Conservation (phyloP, 2,888 invertebrate genomes). For the Ophion ellenae region DNA sequence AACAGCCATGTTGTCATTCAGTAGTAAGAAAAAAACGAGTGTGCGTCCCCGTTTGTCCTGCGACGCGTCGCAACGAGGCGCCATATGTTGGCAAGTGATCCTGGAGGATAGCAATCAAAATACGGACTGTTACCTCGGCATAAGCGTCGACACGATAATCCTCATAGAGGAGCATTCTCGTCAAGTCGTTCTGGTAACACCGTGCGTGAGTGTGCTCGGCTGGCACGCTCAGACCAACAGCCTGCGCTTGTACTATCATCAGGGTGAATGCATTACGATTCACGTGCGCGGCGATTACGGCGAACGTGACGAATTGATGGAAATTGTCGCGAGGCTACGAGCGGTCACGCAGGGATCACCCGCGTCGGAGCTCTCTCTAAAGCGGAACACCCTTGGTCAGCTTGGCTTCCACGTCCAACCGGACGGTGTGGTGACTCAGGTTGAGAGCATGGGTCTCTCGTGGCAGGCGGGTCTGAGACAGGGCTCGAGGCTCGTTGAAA, state of each 20-base stretch:
- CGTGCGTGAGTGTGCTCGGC: conserved; percentile 92
- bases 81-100: conserved; percentile 93
- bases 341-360: conserved; percentile 92
- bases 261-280: conserved; percentile 95
- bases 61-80: conserved; percentile 90
- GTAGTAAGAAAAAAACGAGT: conserved; percentile 91
- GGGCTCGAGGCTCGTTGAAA: conserved; percentile 95
- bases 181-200: conserved; percentile 93
- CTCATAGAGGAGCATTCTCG: conserved; percentile 93
- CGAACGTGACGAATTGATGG: conserved; percentile 89
- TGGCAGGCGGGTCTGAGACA: conserved; percentile 94
- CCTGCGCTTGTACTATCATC: conserved; percentile 94
- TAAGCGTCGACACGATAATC: conserved; percentile 94
- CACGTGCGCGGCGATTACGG: conserved; percentile 89
- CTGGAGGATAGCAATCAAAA: conserved; percentile 89
- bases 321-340: conserved; percentile 91
- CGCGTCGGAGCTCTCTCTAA: conserved; percentile 91
- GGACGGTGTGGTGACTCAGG: conserved; percentile 96
- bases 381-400: conserved; percentile 92
- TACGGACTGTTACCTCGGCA: conserved; percentile 92
- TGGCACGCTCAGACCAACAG: conserved; percentile 88
- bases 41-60: conserved; percentile 89
- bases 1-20: conserved; percentile 90
- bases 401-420: conserved; percentile 96
- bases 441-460: conserved; percentile 90